Percentiles rank a stretch among this genome's conserved stretches.
phyloP scores from a whole-genome alignment of 2,113 vertebrate species.

The Xenopus laevis region DNA sequence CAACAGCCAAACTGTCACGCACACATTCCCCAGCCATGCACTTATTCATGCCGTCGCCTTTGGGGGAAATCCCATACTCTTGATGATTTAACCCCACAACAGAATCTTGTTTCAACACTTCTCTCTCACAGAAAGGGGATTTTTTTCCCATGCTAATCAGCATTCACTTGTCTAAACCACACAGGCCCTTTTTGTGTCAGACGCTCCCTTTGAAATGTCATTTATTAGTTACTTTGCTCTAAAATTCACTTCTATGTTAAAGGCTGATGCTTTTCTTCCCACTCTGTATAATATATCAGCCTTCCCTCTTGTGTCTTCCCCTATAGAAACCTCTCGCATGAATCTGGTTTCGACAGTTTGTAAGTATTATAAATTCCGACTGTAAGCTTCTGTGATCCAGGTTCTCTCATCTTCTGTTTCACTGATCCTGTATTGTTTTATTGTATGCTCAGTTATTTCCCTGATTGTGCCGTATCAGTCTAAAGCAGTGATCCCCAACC shows the following conservation, averaged over 20 bases:
- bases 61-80: slow-evolving; percentile 30
- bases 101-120: slow-evolving; percentile 31
- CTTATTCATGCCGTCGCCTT: slow-evolving; percentile 16
- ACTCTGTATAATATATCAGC: too few species aligned
- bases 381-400: too few species aligned
- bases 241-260: background rate
- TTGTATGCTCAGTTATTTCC: too few species aligned
- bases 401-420: too few species aligned
- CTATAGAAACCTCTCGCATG: too few species aligned
- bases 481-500: too few species aligned
- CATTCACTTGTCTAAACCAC: background rate
- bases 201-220: background rate
- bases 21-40: slow-evolving; percentile 11
- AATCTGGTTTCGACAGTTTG: too few species aligned
- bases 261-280: too few species aligned
- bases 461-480: too few species aligned
- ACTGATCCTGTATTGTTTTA: too few species aligned
- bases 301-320: too few species aligned
- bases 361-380: too few species aligned
- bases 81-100: slow-evolving; percentile 33
- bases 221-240: background rate
- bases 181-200: background rate
- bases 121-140: slow-evolving; percentile 13
- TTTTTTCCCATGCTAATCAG: slow-evolving; percentile 16
- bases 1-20: background rate